phyloP scores from a whole-genome alignment of 2,888 invertebrate genomes.

The Caenorhabditis macrosperma region DNA sequence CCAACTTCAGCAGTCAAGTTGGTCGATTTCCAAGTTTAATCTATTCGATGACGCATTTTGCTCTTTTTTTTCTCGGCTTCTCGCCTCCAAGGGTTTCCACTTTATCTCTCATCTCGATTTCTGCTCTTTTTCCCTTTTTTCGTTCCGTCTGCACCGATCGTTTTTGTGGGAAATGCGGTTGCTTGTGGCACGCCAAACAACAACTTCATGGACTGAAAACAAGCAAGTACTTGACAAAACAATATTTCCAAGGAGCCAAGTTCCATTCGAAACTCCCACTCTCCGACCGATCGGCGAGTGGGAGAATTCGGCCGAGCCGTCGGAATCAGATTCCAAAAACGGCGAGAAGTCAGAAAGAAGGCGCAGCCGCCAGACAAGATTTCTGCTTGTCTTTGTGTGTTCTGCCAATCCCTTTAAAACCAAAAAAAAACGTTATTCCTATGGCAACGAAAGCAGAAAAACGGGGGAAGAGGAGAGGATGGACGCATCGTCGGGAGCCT shows the following conservation, averaged over 20 bases:
- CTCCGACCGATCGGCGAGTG: too few relatives aligned
- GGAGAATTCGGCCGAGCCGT: too few relatives aligned
- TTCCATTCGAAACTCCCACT: too few relatives aligned
- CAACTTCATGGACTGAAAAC: too few relatives aligned
- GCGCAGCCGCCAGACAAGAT: neutral
- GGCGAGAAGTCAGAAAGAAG: neutral
- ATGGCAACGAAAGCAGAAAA: conserved; percentile 12
- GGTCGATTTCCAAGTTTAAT: neutral
- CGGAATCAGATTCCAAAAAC: neutral
- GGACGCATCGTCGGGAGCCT: neutral
- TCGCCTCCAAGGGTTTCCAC: neutral
- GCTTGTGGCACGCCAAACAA: too few relatives aligned
- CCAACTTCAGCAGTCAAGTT: too few relatives aligned
- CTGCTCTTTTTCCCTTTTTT: neutral
- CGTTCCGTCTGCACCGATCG: neutral
- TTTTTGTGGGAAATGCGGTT: neutral
- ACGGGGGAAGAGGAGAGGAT: neutral
- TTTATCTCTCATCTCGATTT: neutral
- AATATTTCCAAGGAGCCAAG: too few relatives aligned
- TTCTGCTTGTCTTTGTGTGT: neutral
- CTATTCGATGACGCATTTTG: neutral
- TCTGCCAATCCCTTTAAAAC: conserved; percentile 7
- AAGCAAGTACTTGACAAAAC: too few relatives aligned
- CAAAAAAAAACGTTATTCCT: conserved; percentile 10
- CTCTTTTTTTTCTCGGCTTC: neutral